These are phyloP conservation scores for Lithobates pipiens DNA, from an alignment of 2,797 vertebrate species.

Conservation along the genomic window DNA sequence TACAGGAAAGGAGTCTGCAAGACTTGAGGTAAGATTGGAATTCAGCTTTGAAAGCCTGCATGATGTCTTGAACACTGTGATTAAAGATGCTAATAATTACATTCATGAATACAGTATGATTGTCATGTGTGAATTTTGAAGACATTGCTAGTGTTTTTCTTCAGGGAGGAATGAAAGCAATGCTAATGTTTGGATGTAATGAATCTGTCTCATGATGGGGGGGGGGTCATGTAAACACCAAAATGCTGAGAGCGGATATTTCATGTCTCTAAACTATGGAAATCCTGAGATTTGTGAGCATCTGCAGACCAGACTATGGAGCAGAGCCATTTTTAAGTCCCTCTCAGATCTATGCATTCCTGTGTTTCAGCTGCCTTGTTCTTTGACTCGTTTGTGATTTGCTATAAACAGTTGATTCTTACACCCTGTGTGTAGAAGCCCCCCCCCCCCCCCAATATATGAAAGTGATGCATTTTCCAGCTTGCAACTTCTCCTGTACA, in stretches of 20 bases:
- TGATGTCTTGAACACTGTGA: neutral
- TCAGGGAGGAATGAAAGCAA: conserved; percentile 8
- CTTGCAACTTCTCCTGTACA: no score
- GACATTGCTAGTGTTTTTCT: neutral
- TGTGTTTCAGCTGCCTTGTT: no score
- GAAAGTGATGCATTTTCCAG: no score
- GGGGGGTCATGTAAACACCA: conserved; percentile 5
- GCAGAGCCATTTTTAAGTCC: neutral
- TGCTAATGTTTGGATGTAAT: neutral
- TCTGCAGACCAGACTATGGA: neutral
- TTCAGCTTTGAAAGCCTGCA: neutral
- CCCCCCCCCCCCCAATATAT: no score
- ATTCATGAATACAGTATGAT: neutral
- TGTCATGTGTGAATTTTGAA: neutral
- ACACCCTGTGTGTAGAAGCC: no score
- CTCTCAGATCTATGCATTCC: neutral
- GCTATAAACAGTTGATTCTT: no score
- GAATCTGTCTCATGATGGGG: neutral
- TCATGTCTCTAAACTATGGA: neutral
- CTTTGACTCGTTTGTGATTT: no score
- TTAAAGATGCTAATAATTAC: neutral
- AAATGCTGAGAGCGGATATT: neutral
- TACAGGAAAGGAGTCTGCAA: no score
- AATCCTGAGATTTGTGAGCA: neutral
- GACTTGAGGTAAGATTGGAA: no score